Percentiles rank a stretch among this genome's conserved stretches.
Evolutionary conservation across 2,888 invertebrate species (phyloP).

Genomic region (Tanytarsus gracilentus): DNA sequence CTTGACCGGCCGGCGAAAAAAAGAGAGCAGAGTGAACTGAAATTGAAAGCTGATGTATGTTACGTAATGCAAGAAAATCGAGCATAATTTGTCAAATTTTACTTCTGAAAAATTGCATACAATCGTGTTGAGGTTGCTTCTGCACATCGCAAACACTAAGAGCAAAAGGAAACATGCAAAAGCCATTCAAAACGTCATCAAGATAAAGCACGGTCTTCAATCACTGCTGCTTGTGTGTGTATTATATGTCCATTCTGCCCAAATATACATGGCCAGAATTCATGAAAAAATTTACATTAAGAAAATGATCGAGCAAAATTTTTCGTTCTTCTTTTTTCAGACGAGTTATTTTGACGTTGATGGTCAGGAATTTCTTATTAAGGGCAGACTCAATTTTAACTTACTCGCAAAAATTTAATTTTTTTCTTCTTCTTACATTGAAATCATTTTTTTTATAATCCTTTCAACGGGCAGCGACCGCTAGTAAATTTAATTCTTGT

Average conservation of each 20-base stretch:
- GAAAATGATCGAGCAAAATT: too few relatives aligned
- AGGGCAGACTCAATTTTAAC: too few relatives aligned
- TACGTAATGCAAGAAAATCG: slow-evolving; percentile 10
- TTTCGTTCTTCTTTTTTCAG: background rate
- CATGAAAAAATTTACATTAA: too few relatives aligned
- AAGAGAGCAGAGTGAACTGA: background rate
- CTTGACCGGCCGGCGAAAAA: background rate
- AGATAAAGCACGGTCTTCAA: slow-evolving; percentile 26
- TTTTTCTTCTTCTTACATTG: too few relatives aligned
- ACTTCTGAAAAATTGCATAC: slow-evolving; percentile 15
- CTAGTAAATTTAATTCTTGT: too few relatives aligned
- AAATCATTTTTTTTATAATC: too few relatives aligned
- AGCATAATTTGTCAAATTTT: slow-evolving; percentile 24
- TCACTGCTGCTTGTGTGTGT: background rate
- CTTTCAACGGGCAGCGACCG: too few relatives aligned
- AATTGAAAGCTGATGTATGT: slow-evolving; percentile 21
- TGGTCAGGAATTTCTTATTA: too few relatives aligned
- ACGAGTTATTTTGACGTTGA: slow-evolving; percentile 1
- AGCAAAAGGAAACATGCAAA: slow-evolving; percentile 7
- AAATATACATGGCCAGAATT: background rate
- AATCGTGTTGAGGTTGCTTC: too few relatives aligned
- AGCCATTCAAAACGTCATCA: slow-evolving; percentile 16
- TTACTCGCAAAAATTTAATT: too few relatives aligned
- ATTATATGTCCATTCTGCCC: background rate
- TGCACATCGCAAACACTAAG: background rate